Evolutionary conservation across 2,888 invertebrate species (phyloP).

Genomic region (Apamea anceps): DNA sequence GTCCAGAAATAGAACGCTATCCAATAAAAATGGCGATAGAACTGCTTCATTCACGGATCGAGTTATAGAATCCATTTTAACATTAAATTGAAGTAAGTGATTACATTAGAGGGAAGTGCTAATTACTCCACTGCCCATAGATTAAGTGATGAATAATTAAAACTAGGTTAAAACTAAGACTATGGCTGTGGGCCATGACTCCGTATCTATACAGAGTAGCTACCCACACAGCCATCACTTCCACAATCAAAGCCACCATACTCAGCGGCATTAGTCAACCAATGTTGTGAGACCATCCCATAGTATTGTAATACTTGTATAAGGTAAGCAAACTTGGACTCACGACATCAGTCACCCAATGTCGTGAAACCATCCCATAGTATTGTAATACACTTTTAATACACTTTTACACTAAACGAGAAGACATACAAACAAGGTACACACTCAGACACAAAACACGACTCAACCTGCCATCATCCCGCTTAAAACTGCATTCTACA

Average conservation of each 20-base stretch:
- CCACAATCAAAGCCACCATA: neutral
- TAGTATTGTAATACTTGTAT: neutral
- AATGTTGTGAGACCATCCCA: neutral
- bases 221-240: neutral
- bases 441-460: too few relatives aligned
- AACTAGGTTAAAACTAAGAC: neutral
- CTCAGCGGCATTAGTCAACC: neutral
- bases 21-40: conserved; percentile 35
- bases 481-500: too few relatives aligned
- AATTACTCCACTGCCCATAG: too few relatives aligned
- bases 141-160: neutral
- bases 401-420: too few relatives aligned
- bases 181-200: neutral
- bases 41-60: conserved; percentile 9
- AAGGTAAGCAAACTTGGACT: neutral
- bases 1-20: conserved; percentile 13
- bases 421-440: too few relatives aligned
- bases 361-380: too few relatives aligned
- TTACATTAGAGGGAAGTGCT: too few relatives aligned
- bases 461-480: too few relatives aligned
- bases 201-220: neutral
- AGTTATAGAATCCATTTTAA: conserved; percentile 22
- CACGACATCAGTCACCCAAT: neutral
- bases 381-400: too few relatives aligned
- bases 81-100: conserved; percentile 9